These are phyloP conservation scores for Gadus macrocephalus DNA, from an alignment of 2,113 vertebrate species.

Conservation along the genomic window DNA sequence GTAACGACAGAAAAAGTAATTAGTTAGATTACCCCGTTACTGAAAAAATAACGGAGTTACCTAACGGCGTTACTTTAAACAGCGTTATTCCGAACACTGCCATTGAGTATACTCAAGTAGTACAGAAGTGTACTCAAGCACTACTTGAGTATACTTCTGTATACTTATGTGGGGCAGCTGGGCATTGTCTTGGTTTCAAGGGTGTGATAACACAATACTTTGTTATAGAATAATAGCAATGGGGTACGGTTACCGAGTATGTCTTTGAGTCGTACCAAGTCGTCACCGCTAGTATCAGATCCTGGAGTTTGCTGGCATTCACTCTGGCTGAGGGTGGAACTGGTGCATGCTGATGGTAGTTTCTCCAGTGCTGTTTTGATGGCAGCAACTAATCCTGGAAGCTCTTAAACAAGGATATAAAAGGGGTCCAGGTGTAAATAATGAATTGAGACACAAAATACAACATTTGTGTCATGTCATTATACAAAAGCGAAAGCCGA, in stretches of 20 bases:
- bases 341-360: background rate
- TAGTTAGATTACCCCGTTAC: too few relatives aligned
- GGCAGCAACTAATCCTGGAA: constrained; percentile 2
- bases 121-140: background rate
- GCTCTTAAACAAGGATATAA: constrained; percentile 3
- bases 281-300: background rate
- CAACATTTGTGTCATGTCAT: background rate
- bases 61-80: too few relatives aligned
- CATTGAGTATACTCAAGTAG: too few relatives aligned
- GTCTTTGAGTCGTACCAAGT: background rate
- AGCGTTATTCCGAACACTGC: too few relatives aligned
- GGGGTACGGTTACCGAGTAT: background rate
- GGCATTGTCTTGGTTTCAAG: background rate
- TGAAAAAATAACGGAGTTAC: too few relatives aligned
- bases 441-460: constrained; percentile 1
- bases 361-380: background rate
- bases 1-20: too few relatives aligned
- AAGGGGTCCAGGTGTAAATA: constrained; percentile 1
- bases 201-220: background rate
- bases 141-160: background rate
- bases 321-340: background rate
- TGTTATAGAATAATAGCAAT: constrained; percentile 1
- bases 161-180: too few relatives aligned
- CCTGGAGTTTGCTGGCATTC: background rate
- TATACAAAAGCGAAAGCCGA: background rate